Base-by-base conservation (phyloP, 2,888 invertebrate genomes). In the Drosophila silvestris region DNA sequence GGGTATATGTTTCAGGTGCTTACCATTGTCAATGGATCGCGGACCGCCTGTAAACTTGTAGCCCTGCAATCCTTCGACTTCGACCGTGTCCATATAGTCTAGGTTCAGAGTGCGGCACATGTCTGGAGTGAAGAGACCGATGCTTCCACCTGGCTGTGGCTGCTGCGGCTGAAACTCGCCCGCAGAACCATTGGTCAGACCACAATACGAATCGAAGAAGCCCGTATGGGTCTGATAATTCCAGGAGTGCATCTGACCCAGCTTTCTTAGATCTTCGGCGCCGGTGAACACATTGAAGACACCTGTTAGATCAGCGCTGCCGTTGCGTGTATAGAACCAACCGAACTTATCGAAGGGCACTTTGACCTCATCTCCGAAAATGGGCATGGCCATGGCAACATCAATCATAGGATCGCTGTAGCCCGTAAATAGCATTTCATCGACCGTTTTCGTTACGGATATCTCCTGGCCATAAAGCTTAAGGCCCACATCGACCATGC, bases 241-340 rank as follows among this genome's bases (percentile, higher is more conserved):
- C 97, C 97, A 98, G 14, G 94, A 93, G 60, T 95, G 93, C 72
- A 97, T 94, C 80, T 95, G 94, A 0, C 97, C 98, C 12, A 97
- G 94, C 7, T 95, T 93, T 0, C 92, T 87, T 5, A 96, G 95
- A 54, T 95, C 94, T 6, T 94, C 92, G 2, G 93, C 94, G 0
- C 97, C 97, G 0, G 97, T 97, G 39, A 95, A 95, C 91, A 98
- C 96, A 87, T 97, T 97, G 92, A 96, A 96, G 60, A 95, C 94
- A 0, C 98, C 98, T 41, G 97, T 97, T 28, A 96, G 96, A 0
- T 95, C 95, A 1, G 95, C 94, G 0, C 97, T 96, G 75, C 96
- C 96, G 89, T 98, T 98, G 91, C 97, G 95, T 85, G 94, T 94
- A 83, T 97, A 98, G 93, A 98, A 98, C 96, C 97, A 96, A 16